Evolutionary conservation across 2,113 vertebrate genomes (phyloP), one percentile per base, ranked within the genome.

Genomic region (Mormoops blainvillei): DNA sequence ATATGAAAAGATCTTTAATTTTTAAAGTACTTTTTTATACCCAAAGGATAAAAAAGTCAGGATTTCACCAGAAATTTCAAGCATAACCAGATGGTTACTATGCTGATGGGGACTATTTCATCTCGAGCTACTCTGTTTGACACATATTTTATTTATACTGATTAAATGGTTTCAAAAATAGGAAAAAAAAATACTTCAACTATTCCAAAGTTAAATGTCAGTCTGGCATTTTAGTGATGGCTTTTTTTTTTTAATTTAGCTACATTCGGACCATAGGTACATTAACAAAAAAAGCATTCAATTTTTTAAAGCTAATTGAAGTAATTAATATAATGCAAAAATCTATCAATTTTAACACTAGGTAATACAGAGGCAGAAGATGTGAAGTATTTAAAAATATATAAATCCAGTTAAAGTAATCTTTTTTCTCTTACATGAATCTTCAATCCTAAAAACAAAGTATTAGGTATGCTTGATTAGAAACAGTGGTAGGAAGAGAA

Each of bases 1-100:
- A 28, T 70, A 48, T 33, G 11, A 7, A 58, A 93, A 84, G 19
- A 89, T n/a, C 28, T 90, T 95, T 58, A 90, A 67, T 90, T 94
- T 83, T 61, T 71, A 28, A 93, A 56, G 3, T 67, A 38, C 24
- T 85, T 83, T 73, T 91, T 63, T 86, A 31, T 43, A 94, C 2
- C 19, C 38, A 70, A 67, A 80, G 2, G 45, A 13, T 65, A 50
- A 65, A 68, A 86, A 96, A 77, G 5, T 58, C 24, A 93, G 48
- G 26, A 54, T 12, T 77, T 97, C 56, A 85, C 12, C 28, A 94
- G 70, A 95, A 70, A 95, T 61, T 65, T 81, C 56, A 77, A 90
- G 70, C 24, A 41, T 26, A 61, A 54, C 7, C 15, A 86, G 12
- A 65, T 20, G 10, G 80, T 14, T 26, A 48, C 22, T 76, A 8